Base-by-base conservation (phyloP, 1,140 invertebrate genomes). In the Neuroterus valhalla region DNA sequence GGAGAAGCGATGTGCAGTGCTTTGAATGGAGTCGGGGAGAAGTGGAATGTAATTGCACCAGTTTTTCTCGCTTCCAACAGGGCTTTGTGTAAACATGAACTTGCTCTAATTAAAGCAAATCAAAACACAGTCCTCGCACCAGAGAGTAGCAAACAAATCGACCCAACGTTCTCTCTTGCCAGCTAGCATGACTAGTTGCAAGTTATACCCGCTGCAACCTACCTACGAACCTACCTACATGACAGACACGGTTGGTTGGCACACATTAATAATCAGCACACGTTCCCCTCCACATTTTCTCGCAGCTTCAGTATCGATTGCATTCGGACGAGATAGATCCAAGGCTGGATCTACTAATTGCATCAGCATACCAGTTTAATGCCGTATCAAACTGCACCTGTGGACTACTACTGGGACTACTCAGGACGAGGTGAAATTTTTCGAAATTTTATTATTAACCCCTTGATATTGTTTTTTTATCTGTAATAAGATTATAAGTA, bases 21-120 rank as follows among this genome's bases (percentile, higher is more conserved):
- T 69, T 78, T 78, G 76, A 78, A 77, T 74, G 71, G 71, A 67
- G 38, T 68, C 42, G 19, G 17, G 48, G 75, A 77, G 78, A 78
- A 77, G 83, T 84, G 81, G 62, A 75, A 78, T 74, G 82, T 84
- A 78, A 79, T 84, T 82, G 81, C 81, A 78, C 79, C 74, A 76
- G 74, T 81, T 86, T 87, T 85, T 86, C 77, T 78, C 70, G 72
- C 21, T 55, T 76, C 45, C 66, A 78, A 69, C 78, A 79, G 77
- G 70, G 73, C 73, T 84, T 86, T 86, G 80, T 84, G 80, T 84
- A 84, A 85, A 85, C 85, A 84, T 80, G 78, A 86, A 82, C 81
- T 86, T 83, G 85, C 80, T 87, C 84, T 85, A 88, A 88, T 88
- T 88, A 88, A 86, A 85, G 78, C 80, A 80, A 86, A 86, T 85